Evolutionary conservation across 2,113 vertebrate genomes (phyloP), one percentile per base, ranked within the genome.

Genomic region (Myanophis thanlyinensis): DNA sequence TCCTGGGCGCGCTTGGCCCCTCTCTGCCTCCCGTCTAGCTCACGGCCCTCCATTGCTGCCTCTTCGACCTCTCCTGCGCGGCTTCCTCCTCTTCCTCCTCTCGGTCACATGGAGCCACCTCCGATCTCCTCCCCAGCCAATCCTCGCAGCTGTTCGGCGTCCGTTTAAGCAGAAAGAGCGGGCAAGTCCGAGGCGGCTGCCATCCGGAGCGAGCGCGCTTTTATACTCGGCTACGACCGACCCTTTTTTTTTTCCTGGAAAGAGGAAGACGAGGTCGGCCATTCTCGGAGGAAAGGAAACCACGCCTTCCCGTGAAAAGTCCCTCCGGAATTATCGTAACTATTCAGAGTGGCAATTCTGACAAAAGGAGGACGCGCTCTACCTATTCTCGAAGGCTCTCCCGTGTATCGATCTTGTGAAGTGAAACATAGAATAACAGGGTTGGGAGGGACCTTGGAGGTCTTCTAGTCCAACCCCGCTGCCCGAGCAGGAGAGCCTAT

Each of bases 1-100:
- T 35, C 62, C 85, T 25, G 30, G 89, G 92, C 56, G 22, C 40
- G 54, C 92, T 90, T 91, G 89, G 56, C 85, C 40, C 92, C 49
- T 30, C 89, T 30, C 89, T 44, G 18, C 84, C 25, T 62, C 10
- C 85, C 89, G 35, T 53, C 92, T 48, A 9, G 85, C 35, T 88
- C 85, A 0, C 35, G n/a, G 25, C n/a, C 52, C 22, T 89, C 88
- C 92, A 93, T 93, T n/a, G 5, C 91, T 11, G 30, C 18, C 30
- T 13, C 13, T 25, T n/a, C n/a, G n/a, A n/a, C n/a, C 59, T 25
- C 47, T 51, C 85, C 27, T 8, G 4, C 12, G 3, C 11, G 35
- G 44, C 56, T 20, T 25, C 18, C 40, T 30, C 59, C 84, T 52
- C 51, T 27, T 84, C 27, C 88, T 40, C 88, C 52, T 80, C 67